Evolutionary conservation across 2,113 vertebrate genomes (phyloP).

Genomic region (Rafetus swinhoei): DNA sequence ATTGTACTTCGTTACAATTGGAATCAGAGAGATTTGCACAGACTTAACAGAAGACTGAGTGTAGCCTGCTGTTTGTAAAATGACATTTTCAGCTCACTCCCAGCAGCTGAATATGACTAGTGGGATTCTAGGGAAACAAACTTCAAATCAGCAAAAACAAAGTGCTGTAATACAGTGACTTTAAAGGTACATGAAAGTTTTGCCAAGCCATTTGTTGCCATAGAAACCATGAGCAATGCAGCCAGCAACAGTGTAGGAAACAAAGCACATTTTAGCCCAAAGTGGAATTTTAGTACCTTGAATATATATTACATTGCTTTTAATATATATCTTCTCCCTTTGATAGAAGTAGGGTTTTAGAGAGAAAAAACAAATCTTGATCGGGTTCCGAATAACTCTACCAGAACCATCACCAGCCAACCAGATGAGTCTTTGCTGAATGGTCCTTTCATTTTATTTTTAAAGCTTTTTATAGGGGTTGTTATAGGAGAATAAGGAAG

Average conservation of each 20-base stretch:
- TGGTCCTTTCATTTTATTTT: neutral
- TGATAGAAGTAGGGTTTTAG: neutral
- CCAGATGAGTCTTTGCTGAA: neutral
- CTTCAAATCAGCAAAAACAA: neutral
- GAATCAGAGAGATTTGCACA: neutral
- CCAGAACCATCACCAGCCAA: neutral
- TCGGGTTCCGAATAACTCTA: neutral
- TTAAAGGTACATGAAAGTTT: accelerated
- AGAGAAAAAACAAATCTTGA: neutral
- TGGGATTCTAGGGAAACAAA: neutral
- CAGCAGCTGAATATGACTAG: accelerated
- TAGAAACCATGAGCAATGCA: neutral
- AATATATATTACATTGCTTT: accelerated
- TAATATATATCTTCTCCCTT: accelerated
- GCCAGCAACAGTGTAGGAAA: neutral
- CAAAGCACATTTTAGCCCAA: neutral
- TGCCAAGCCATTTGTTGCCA: neutral
- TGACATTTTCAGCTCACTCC: neutral
- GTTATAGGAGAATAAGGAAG: neutral
- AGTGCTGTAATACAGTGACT: accelerated
- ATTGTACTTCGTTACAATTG: neutral
- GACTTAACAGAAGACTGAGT: neutral
- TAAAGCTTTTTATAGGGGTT: neutral
- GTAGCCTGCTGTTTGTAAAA: accelerated
- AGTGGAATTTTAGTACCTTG: neutral